These are phyloP conservation scores for Ctenosaura bakeri DNA, from an alignment of 2,797 vertebrate species.

Conservation along the genomic window DNA sequence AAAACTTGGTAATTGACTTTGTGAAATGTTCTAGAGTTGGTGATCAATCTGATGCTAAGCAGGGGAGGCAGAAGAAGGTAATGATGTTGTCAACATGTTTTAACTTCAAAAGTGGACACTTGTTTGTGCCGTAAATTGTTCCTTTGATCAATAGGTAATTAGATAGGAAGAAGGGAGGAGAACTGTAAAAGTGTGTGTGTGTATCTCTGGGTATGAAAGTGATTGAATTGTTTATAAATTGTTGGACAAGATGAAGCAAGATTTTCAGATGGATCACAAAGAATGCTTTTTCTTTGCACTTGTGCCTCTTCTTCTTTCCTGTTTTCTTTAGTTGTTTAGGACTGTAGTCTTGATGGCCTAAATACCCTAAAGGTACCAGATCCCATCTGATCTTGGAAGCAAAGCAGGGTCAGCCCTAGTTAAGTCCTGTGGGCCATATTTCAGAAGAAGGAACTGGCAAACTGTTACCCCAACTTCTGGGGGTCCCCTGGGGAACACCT, in stretches of 20 bases:
- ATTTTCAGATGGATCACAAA: neutral
- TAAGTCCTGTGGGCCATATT: too few species aligned
- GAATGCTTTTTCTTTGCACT: neutral
- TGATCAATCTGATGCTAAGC: slow-evolving; percentile 27
- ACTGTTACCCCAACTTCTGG: too few species aligned
- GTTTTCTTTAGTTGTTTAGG: too few species aligned
- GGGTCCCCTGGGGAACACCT: too few species aligned
- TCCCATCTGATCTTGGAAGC: too few species aligned
- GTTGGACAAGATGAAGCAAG: slow-evolving; percentile 47
- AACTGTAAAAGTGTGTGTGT: slow-evolving; percentile 53
- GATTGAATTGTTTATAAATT: slow-evolving; percentile 64
- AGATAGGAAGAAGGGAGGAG: slow-evolving; percentile 56
- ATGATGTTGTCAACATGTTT: slow-evolving; percentile 60
- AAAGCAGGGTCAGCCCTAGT: too few species aligned
- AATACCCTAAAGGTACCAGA: too few species aligned
- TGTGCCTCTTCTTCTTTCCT: neutral
- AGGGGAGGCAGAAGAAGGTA: slow-evolving; percentile 48
- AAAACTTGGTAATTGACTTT: slow-evolving; percentile 46
- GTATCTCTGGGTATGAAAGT: slow-evolving; percentile 32
- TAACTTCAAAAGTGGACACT: slow-evolving; percentile 70
- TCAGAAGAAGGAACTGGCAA: too few species aligned
- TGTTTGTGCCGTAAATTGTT: slow-evolving; percentile 59
- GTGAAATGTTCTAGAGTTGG: slow-evolving; percentile 45
- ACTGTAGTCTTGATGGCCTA: too few species aligned
- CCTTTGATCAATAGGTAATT: slow-evolving; percentile 77